phyloP scores from a whole-genome alignment of 2,113 vertebrate species.

The Rhinichthys klamathensis region DNA sequence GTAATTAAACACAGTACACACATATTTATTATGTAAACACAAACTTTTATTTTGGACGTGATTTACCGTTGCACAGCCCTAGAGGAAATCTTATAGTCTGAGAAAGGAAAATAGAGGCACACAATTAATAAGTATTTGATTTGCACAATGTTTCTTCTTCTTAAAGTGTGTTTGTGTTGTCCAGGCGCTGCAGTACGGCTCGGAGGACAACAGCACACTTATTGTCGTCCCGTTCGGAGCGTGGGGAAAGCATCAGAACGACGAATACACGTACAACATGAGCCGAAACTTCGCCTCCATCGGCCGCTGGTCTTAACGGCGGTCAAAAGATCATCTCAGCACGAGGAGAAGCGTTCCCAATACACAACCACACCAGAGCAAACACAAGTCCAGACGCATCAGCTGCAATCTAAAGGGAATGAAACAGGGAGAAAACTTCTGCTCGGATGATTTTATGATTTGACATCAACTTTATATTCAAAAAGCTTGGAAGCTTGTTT shows the following conservation, averaged over 20 bases:
- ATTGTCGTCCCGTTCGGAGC: slow-evolving; percentile 94
- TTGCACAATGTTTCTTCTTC: neutral
- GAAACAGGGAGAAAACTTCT: neutral
- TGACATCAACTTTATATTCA: neutral
- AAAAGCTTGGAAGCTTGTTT: neutral
- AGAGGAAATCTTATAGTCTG: neutral
- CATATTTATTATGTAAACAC: no score
- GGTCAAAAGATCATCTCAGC: neutral
- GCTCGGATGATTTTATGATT: neutral
- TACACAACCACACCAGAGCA: neutral
- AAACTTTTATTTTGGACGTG: no score
- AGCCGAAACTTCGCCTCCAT: slow-evolving; percentile 94
- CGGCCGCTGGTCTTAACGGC: slow-evolving; percentile 87
- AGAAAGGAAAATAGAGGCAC: neutral
- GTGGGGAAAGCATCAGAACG: slow-evolving; percentile 91
- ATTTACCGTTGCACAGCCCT: no score
- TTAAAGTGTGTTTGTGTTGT: slow-evolving; percentile 26
- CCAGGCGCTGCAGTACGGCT: slow-evolving; percentile 90
- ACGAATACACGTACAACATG: slow-evolving; percentile 88
- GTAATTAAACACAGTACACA: no score
- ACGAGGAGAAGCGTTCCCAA: neutral
- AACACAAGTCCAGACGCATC: neutral
- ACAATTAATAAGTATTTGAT: neutral
- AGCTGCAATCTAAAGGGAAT: neutral
- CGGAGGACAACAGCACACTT: slow-evolving; percentile 93